Base-by-base conservation (phyloP, 1,140 invertebrate species). In the Meloidogyne exigua region DNA sequence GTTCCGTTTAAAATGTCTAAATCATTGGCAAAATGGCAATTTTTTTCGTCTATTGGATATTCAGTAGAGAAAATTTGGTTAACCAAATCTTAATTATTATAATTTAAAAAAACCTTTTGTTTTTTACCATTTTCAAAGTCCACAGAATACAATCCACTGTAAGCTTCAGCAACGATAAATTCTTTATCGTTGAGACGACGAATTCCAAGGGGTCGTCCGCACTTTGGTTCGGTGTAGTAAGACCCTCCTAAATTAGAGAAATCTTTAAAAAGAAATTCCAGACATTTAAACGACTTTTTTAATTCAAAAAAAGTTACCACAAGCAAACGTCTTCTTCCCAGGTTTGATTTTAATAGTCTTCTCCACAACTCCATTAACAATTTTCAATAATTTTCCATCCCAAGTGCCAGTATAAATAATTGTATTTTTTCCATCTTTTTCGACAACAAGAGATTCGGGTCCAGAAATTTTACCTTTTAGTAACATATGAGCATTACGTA, bases 361-460 rank as follows among this genome's bases (percentile, higher is more conserved):
- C 18, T 71, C 63, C 25, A 85, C 68, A n/a, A 70, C 64, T 63
- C 79, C 84, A 23, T 87, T 65, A 11, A 82, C 84, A 63, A 85
- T 86, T 72, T 87, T 79, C n/a, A 85, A n/a, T 5, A 85, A 36
- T 71, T 80, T 80, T 28, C 81, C 84, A 75, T 87, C 86, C 65
- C 78, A 76, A 23, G 83, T 83, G 32, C 79, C 76, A 5, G 82
- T 84, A 64, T 84, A 85, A 26, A 85, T 77, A 10, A 57, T 10
- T 5, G 79, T 74, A 42, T 84, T 78, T 76, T 78, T 75, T 68
- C 77, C 84, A 21, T 57, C 49, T 7, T 57, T 57, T 71, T 87
- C 81, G 7, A 87, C 78, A 12, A 86, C 68, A 62, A 85, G 77
- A n/a, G 81, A 86, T 70, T 85, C 84, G 5, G 84, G 84, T 23